Evolutionary conservation across 2,888 invertebrate species (phyloP), one percentile per base, ranked within the genome.

Genomic region (Altica lythri): DNA sequence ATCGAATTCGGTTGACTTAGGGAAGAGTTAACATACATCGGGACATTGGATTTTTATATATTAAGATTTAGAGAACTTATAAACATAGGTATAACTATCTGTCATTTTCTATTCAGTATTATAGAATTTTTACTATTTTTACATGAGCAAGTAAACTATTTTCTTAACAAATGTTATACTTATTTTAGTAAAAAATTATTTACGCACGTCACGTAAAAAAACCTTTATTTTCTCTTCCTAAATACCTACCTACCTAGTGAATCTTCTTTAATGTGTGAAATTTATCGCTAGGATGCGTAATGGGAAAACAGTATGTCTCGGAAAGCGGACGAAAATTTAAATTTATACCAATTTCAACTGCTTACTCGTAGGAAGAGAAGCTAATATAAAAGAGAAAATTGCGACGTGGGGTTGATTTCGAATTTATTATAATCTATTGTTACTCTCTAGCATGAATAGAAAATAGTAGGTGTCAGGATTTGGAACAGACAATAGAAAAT

Each of bases 341-440:
- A 37, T 47, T 47, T 47, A 47, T 35, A 37, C 25, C 44, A 30
- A 44, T 19, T 44, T 18, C 32, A 9, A 32, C 32, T 44, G 29
- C 30, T 44, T 44, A 32, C 30, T 12, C 32, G 44, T 18, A 32
- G 18, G 18, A 16, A 19, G 44, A 9, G 16, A 29, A 27, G 19
- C 32, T 32, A 44, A 44, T 44, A 44, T 44, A 32, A 30, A 32
- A 17, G 30, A 13, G 19, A 32, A 44, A 27, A 32, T 44, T 30
- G 44, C 30, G 12, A 44, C 10, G 44, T 44, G 32, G 44, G 44
- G 44, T 44, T 44, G 30, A 29, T 44, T 44, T 44, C 29, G 44
- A 44, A 44, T 44, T 44, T 44, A 44, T 44, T 44, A 44, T 44
- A 44, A 44, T 44, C 30, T 44, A 44, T 44, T 44, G 44, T 44